A percentile compares a stretch with the other conserved stretches of the same genome.
Conservation (phyloP, 2,888 invertebrate species). For the Drosophila mettleri region DNA sequence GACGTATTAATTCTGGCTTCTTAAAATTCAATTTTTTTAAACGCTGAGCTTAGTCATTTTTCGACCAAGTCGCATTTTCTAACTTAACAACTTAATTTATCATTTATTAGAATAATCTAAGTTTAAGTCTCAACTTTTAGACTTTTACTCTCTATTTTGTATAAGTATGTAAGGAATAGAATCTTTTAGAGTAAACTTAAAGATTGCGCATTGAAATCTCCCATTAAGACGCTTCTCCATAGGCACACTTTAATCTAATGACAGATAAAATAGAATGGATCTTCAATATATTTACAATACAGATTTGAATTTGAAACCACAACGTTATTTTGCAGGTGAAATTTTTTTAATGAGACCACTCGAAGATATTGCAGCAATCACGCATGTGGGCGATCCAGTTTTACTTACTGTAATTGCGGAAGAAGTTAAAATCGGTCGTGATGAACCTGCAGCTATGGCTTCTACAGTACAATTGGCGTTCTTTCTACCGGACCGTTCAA, state of each 20-base stretch:
- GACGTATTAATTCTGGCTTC: background rate
- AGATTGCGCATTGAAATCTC: too few relatives aligned
- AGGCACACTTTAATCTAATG: background rate
- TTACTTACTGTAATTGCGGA: constrained; percentile 94
- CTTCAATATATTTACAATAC: background rate
- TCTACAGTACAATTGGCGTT: constrained; percentile 93
- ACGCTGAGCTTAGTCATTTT: background rate
- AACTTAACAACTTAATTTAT: too few relatives aligned
- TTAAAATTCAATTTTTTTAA: background rate
- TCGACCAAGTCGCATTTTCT: too few relatives aligned
- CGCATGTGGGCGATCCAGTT: constrained; percentile 93
- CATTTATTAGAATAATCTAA: too few relatives aligned
- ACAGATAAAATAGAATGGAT: background rate
- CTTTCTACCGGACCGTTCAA: constrained; percentile 91
- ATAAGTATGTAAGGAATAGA: too few relatives aligned
- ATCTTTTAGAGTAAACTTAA: too few relatives aligned
- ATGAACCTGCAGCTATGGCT: constrained; percentile 92
- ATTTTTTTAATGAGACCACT: constrained; percentile 90
- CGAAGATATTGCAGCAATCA: constrained; percentile 91
- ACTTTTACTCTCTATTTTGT: too few relatives aligned
- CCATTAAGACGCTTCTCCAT: background rate
- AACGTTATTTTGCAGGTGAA: constrained; percentile 87
- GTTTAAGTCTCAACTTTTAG: too few relatives aligned
- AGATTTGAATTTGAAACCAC: constrained; percentile 2
- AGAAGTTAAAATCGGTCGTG: constrained; percentile 90